A percentile compares a stretch with the other conserved stretches of the same genome.
These are phyloP conservation scores for Zosterops hypoxanthus DNA, from an alignment of 2,113 vertebrate genomes.

Conservation along the genomic window DNA sequence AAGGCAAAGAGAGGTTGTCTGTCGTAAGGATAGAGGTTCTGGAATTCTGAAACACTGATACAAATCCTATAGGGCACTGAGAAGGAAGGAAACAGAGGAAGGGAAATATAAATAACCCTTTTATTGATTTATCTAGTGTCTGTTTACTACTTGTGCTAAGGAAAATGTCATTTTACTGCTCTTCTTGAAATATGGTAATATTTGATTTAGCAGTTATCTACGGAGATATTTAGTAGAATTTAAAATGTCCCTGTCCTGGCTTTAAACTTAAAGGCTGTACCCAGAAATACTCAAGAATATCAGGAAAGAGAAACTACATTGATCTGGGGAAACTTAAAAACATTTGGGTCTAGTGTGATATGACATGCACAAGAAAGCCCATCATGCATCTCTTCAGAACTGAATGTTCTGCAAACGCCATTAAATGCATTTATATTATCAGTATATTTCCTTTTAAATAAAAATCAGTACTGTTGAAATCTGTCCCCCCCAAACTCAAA, in stretches of 20 bases:
- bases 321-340: neutral
- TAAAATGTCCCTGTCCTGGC: neutral
- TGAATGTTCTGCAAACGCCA: neutral
- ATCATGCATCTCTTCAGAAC: neutral
- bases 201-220: neutral
- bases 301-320: neutral
- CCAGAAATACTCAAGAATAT: neutral
- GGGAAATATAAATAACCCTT: neutral
- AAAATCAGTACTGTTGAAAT: neutral
- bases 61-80: neutral
- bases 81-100: neutral
- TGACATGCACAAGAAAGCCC: neutral
- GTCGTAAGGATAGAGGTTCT: neutral
- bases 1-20: neutral
- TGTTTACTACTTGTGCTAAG: neutral
- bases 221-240: neutral
- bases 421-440: neutral
- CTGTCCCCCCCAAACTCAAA: fast-evolving
- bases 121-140: neutral
- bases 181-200: neutral
- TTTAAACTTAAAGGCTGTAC: neutral
- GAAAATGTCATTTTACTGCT: neutral
- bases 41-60: neutral
- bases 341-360: neutral
- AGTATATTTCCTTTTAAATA: neutral